Conservation (phyloP, 2,888 invertebrate genomes). For the Tachina fera region DNA sequence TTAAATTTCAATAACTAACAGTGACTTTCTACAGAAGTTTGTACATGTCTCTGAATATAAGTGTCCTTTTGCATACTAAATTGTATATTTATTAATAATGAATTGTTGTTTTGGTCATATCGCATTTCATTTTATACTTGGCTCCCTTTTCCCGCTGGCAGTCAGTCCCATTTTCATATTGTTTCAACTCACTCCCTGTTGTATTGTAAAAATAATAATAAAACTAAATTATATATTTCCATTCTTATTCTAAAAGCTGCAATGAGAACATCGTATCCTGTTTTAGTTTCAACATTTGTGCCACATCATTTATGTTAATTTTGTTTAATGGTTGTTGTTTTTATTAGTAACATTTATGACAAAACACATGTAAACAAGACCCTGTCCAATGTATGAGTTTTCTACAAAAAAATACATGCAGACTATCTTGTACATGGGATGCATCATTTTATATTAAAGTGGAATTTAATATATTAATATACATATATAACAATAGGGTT, state of each 20-base stretch:
- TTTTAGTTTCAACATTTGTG: constrained; percentile 58
- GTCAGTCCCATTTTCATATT: background rate
- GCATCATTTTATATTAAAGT: constrained; percentile 49
- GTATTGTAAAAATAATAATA: constrained; percentile 38
- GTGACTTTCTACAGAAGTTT: constrained; percentile 26
- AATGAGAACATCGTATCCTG: background rate
- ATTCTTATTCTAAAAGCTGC: constrained; percentile 19
- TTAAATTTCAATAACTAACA: constrained; percentile 37
- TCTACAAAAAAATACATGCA: background rate
- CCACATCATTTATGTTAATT: constrained; percentile 67
- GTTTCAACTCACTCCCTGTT: background rate
- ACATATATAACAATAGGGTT: constrained; percentile 33
- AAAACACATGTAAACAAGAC: constrained; percentile 48
- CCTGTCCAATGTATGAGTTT: constrained; percentile 4
- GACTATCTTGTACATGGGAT: constrained; percentile 8
- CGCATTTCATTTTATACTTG: constrained; percentile 35
- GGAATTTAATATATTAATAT: background rate
- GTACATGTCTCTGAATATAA: constrained; percentile 49
- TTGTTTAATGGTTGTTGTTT: constrained; percentile 34
- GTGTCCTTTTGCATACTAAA: constrained; percentile 42
- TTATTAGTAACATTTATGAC: constrained; percentile 49
- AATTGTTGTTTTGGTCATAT: constrained; percentile 20
- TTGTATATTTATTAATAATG: constrained; percentile 29
- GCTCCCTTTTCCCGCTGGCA: background rate
- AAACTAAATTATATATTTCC: constrained; percentile 42